These are phyloP conservation scores for Hypercompe scribonia DNA, from an alignment of 2,888 invertebrate species.

Conservation along the genomic window DNA sequence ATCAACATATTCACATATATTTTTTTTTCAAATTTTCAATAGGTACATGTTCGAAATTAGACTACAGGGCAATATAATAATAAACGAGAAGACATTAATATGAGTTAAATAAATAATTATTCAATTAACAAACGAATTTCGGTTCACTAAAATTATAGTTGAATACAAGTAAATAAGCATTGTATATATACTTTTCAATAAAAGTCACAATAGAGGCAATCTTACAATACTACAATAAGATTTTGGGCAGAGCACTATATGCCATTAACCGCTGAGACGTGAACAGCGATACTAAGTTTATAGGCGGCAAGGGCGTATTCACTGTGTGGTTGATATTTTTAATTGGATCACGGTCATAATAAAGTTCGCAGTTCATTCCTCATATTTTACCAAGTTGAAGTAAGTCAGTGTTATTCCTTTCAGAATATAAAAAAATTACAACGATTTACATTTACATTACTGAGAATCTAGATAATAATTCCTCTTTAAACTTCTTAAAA, in stretches of 20 bases:
- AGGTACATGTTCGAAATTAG: not conserved
- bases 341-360: constrained; percentile 1
- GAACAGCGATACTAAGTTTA: constrained; percentile 10
- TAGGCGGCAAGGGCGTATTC: constrained; percentile 4
- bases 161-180: constrained; percentile 7
- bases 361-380: not conserved
- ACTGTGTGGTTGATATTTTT: not conserved
- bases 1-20: not conserved
- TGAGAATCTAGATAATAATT: not conserved
- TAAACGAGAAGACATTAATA: not conserved
- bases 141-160: not conserved
- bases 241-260: not conserved
- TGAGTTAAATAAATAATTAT: not conserved
- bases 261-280: constrained; percentile 2
- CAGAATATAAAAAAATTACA: too few species aligned
- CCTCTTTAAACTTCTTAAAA: not conserved
- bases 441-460: too few species aligned
- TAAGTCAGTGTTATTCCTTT: constrained; percentile 7
- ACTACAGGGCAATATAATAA: not conserved
- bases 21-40: not conserved
- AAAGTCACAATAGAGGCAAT: constrained; percentile 4
- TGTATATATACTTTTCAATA: constrained; percentile 9
- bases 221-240: constrained; percentile 11
- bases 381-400: not conserved
- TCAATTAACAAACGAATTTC: constrained; percentile 7